Conservation (phyloP, 2,797 vertebrate species). For the Anabacerthia variegaticeps region DNA sequence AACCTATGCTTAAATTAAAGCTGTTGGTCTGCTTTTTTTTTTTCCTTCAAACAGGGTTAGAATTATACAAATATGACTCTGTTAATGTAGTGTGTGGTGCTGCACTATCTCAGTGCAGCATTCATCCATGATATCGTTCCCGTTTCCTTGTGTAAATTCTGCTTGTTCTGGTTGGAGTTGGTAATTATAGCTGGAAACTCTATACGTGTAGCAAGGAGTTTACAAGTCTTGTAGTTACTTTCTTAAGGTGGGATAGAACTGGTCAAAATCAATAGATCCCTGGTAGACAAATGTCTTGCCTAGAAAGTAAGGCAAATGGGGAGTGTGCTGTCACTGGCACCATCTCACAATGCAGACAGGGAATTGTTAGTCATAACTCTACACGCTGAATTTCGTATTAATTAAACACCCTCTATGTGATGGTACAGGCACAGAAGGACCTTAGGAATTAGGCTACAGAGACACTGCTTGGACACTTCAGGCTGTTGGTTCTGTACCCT, state of each 20-base stretch:
- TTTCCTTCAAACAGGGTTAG: not conserved
- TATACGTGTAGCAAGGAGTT: not conserved
- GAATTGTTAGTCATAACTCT: not conserved
- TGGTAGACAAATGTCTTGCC: not conserved
- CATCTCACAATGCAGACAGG: not conserved
- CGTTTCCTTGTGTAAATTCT: not conserved
- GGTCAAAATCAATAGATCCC: not conserved
- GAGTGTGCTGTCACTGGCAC: not conserved
- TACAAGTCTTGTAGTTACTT: not conserved
- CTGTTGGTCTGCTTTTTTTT: not conserved
- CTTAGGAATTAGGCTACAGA: not conserved
- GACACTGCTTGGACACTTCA: not conserved
- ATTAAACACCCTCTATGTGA: not conserved
- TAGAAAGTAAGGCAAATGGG: not conserved
- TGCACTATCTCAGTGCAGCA: not conserved
- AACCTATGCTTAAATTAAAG: not conserved
- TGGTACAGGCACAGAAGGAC: not conserved
- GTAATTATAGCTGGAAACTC: not conserved
- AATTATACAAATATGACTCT: not conserved
- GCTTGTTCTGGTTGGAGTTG: not conserved
- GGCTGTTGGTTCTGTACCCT: not conserved
- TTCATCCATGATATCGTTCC: not conserved
- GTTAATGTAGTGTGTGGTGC: not conserved
- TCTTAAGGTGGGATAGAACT: not conserved
- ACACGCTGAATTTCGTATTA: rapidly evolving